These are phyloP conservation scores for Centruroides sculpturatus DNA, from an alignment of 1,140 invertebrate genomes.

Conservation along the genomic window DNA sequence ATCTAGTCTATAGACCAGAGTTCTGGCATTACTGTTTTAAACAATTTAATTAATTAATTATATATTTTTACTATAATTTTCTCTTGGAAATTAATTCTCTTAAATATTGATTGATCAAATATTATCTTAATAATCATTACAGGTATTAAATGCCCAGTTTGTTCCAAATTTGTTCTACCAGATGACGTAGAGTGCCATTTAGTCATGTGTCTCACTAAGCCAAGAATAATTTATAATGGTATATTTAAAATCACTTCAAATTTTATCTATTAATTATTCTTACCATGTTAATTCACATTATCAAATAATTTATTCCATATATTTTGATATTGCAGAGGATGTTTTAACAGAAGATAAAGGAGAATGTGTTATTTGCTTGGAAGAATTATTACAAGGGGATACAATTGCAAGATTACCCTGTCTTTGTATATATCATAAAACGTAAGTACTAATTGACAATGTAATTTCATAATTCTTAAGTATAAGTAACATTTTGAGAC, in stretches of 20 bases:
- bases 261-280: not conserved
- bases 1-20: too few relatives aligned
- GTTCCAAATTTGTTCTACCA: conserved; percentile 91
- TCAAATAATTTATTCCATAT: too few relatives aligned
- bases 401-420: conserved; percentile 95
- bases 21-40: too few relatives aligned
- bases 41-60: too few relatives aligned
- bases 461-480: too few relatives aligned
- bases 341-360: conserved; percentile 80
- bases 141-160: conserved; percentile 97
- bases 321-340: conserved; percentile 62
- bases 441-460: conserved; percentile 39
- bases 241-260: conserved; percentile 21
- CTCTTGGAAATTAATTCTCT: too few relatives aligned
- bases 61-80: too few relatives aligned
- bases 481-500: too few relatives aligned
- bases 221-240: conserved; percentile 96
- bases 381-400: conserved; percentile 85
- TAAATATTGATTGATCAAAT: too few relatives aligned
- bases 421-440: conserved; percentile 99
- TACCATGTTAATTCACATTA: conserved; percentile 2
- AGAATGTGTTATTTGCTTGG: conserved; percentile 97
- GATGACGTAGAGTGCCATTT: conserved; percentile 98
- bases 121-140: conserved; percentile 10
- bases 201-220: conserved; percentile 97